phyloP scores from a whole-genome alignment of 2,888 invertebrate genomes.

The Cosmopolites sordidus region DNA sequence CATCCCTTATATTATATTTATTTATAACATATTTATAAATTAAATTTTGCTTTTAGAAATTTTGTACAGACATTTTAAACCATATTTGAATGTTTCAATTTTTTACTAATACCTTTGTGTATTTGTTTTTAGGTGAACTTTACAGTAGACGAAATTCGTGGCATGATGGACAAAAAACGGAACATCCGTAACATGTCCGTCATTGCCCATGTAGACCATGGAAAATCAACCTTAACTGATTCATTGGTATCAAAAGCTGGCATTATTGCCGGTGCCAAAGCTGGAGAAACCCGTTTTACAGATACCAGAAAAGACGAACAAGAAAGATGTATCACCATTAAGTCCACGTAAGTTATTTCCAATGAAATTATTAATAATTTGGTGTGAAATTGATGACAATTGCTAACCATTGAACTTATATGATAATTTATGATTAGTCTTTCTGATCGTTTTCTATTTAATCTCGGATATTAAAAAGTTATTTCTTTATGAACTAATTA shows the following conservation, averaged over 20 bases:
- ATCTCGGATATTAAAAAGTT: not conserved
- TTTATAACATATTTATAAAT: not conserved
- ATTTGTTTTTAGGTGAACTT: slow-evolving; percentile 92
- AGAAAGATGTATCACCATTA: slow-evolving; percentile 99
- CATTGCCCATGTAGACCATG: slow-evolving; percentile 99
- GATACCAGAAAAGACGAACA: slow-evolving; percentile 99
- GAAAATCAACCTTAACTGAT: slow-evolving; percentile 98
- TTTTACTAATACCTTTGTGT: too few relatives aligned
- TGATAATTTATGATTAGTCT: slow-evolving; percentile 26
- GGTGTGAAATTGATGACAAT: slow-evolving; percentile 15
- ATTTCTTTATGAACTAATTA: too few relatives aligned
- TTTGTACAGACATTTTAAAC: too few relatives aligned
- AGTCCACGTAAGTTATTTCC: slow-evolving; percentile 98
- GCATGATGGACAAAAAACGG: slow-evolving; percentile 99
- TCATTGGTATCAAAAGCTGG: slow-evolving; percentile 99
- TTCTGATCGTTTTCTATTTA: slow-evolving; percentile 12
- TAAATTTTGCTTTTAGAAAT: too few relatives aligned
- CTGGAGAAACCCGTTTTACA: slow-evolving; percentile 98
- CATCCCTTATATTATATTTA: not conserved
- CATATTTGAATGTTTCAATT: too few relatives aligned
- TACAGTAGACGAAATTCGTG: slow-evolving; percentile 99
- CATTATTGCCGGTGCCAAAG: slow-evolving; percentile 98
- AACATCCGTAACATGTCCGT: slow-evolving; percentile 99
- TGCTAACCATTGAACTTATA: slow-evolving; percentile 23
- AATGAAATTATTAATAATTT: not conserved